Percentiles rank a stretch among this genome's conserved stretches.
Conservation (phyloP, 37 sponge, comb jelly and placozoan genomes). For the Crambe crambe region DNA sequence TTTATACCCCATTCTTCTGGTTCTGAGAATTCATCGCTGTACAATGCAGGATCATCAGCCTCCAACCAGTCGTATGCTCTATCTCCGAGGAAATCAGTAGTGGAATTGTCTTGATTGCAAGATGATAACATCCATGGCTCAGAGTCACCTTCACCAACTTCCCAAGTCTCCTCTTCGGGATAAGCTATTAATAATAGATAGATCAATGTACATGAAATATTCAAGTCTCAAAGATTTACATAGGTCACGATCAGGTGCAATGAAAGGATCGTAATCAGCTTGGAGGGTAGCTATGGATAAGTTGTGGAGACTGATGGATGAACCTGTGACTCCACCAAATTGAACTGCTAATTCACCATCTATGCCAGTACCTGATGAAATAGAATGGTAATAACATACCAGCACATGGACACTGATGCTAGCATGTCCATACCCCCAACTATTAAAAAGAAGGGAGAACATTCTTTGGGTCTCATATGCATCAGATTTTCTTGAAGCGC, state of each 20-base stretch:
- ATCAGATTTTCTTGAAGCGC: constrained; percentile 40
- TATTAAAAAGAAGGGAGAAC: not conserved
- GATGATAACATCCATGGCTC: not conserved
- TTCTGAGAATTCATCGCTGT: constrained; percentile 70
- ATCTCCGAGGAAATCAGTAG: constrained; percentile 15
- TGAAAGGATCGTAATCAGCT: not conserved
- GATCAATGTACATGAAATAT: no score
- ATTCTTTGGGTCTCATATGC: not conserved
- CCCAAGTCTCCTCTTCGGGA: no score
- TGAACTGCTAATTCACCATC: constrained; percentile 18
- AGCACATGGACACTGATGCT: not conserved
- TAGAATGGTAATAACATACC: not conserved
- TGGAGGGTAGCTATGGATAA: constrained; percentile 22
- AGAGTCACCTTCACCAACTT: no score
- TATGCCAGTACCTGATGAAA: constrained; percentile 41
- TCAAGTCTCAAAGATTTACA: no score
- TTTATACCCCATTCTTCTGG: constrained; percentile 48
- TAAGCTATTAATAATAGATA: no score
- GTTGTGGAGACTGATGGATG: constrained; percentile 51
- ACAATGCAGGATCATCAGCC: constrained; percentile 63
- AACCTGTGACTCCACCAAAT: constrained; percentile 46
- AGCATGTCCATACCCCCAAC: constrained; percentile 29
- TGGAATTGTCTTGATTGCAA: no score
- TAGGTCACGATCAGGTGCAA: no score
- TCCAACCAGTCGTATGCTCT: constrained; percentile 46